Evolutionary conservation across 2,113 vertebrate species (phyloP).

Genomic region (Bubo bubo): DNA sequence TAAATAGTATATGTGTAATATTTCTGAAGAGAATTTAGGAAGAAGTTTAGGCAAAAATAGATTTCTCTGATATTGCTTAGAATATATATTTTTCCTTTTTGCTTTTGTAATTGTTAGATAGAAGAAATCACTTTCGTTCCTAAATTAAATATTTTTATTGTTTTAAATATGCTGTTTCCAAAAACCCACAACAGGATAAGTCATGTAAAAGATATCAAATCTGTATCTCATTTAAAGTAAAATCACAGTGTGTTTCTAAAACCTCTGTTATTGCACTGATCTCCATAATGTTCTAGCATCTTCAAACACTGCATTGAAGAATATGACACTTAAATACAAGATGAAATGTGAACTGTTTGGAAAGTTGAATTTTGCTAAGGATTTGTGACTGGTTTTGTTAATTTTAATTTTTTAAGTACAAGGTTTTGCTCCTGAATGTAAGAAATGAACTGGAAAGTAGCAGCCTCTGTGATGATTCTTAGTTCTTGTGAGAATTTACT

Average conservation of each 20-base stretch:
- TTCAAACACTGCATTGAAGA: neutral
- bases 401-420: neutral
- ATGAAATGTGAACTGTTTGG: neutral
- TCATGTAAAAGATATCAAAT: neutral
- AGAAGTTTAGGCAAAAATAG: neutral
- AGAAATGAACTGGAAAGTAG: neutral
- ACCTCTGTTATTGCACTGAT: neutral
- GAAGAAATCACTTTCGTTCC: neutral
- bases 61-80: neutral
- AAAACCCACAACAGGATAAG: neutral
- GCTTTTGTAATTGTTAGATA: neutral
- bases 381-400: neutral
- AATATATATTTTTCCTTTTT: neutral
- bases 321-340: neutral
- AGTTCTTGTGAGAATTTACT: neutral
- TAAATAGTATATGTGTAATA: neutral
- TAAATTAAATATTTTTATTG: neutral
- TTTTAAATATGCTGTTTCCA: neutral
- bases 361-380: neutral
- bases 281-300: neutral
- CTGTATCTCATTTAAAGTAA: neutral
- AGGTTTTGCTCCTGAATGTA: neutral
- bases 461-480: neutral
- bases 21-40: neutral
- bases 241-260: neutral